Base-by-base conservation (phyloP, 2,888 invertebrate genomes). In the Tridacna crocea region DNA sequence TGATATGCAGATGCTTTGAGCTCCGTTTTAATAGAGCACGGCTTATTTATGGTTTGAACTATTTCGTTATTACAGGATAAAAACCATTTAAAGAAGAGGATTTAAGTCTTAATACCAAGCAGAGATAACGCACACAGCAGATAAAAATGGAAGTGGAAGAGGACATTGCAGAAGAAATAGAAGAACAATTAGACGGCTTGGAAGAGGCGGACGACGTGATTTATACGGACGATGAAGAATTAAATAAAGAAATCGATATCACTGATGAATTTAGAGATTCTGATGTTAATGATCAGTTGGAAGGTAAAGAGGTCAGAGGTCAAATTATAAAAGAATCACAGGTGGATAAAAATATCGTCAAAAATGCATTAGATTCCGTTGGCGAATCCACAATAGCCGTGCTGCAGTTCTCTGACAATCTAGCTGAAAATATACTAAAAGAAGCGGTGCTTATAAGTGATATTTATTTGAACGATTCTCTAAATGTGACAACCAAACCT, bases 371-470 rank as follows among this genome's bases (percentile, higher is more conserved):
- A 24, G 81, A 81, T 63, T 36, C 55, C 8, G 61, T 72, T 77
- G 72, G 68, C 48, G 51, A 68, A 61, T 36, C 63, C 8, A 81
- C 73, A 17, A 47, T 77, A 48, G 73, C 75, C 22, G 60, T 76
- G 24, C 46, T 74, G 36, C 58, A 80, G 47, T 85, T 63, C 58
- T 85, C 75, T 11, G 58, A 66, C n/a, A 55, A 22, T 4, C 48
- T 81, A 26, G 84, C 84, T 22, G 82, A 85, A 19, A 80, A 26
- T 26, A 72, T 85, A 17, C 22, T 85, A 17, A 68, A 82, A 51
- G 82, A 85, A 75, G 84, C 84, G n/a, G 22, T 85, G 27, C 76
- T 85, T 13, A 82, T 85, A 22, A 82, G 77, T 36, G 82, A 82
- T 8, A 77, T 85, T 26, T 66, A 81, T 19, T 61, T 47, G 12